phyloP scores from a whole-genome alignment of 2,113 vertebrate species.

The Pholis gunnellus region DNA sequence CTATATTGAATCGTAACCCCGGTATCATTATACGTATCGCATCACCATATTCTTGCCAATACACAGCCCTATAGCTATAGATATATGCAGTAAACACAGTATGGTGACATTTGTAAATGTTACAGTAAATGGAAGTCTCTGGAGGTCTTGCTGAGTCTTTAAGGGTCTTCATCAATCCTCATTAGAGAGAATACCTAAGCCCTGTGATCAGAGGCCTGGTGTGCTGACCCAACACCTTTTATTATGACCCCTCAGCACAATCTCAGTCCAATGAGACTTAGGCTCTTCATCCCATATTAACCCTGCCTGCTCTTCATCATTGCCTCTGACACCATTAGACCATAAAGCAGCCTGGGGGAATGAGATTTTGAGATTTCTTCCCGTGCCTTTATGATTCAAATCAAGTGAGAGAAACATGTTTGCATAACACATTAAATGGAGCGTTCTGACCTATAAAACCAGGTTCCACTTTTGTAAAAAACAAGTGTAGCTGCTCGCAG shows the following conservation, averaged over 20 bases:
- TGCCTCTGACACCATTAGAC: slow-evolving; percentile 4
- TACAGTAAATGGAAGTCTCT: not conserved
- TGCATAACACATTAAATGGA: slow-evolving; percentile 1
- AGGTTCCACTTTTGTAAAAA: slow-evolving; percentile 27
- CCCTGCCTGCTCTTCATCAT: slow-evolving; percentile 21
- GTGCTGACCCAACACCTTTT: slow-evolving; percentile 62
- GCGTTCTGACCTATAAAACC: not conserved
- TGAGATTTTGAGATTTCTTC: not conserved
- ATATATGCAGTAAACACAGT: not conserved
- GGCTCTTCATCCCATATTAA: slow-evolving; percentile 66
- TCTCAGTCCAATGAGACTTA: slow-evolving; percentile 43
- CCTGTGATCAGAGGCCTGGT: slow-evolving; percentile 22
- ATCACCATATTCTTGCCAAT: no score
- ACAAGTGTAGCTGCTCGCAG: slow-evolving; percentile 11
- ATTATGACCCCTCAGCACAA: slow-evolving; percentile 69
- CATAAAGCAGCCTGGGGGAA: not conserved
- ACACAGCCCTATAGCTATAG: no score
- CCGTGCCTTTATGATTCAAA: not conserved
- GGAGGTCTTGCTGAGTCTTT: slow-evolving; percentile 11
- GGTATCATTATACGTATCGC: no score
- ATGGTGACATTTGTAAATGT: not conserved
- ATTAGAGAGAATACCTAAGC: slow-evolving; percentile 52
- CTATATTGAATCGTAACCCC: no score
- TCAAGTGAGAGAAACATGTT: not conserved
- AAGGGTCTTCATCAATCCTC: slow-evolving; percentile 45